A percentile compares a stretch with the other conserved stretches of the same genome.
Conservation (phyloP, 2,797 vertebrate genomes). For the Amblyopsis hoosieri region DNA sequence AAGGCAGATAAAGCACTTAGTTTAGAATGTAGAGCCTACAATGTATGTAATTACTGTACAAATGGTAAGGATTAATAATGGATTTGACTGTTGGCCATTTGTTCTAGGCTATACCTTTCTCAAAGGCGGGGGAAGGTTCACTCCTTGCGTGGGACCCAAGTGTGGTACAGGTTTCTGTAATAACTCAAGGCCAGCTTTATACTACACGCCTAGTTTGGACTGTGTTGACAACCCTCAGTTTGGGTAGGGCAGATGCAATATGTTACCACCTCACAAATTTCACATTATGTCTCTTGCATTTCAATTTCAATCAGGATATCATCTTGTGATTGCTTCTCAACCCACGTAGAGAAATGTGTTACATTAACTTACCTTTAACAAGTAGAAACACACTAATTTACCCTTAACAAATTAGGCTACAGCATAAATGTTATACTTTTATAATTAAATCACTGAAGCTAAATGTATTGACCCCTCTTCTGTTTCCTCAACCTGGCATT, state of each 20-base stretch:
- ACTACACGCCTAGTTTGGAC: conserved; percentile 55
- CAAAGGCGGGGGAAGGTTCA: conserved; percentile 21
- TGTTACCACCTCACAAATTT: too few species aligned
- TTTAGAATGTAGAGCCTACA: too few species aligned
- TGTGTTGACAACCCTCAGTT: conserved; percentile 53
- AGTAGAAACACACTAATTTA: too few species aligned
- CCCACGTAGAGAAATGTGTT: too few species aligned
- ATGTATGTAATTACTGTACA: not conserved
- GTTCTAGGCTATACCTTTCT: not conserved
- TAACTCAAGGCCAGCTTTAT: conserved; percentile 55
- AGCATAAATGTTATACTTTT: too few species aligned
- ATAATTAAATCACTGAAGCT: too few species aligned
- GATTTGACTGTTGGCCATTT: not conserved
- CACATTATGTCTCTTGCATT: too few species aligned
- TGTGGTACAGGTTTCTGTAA: conserved; percentile 43
- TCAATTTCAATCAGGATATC: too few species aligned
- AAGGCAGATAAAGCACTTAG: too few species aligned
- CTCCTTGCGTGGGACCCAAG: conserved; percentile 26
- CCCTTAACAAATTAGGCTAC: too few species aligned
- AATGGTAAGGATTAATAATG: conserved; percentile 3
- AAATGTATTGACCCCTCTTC: not conserved
- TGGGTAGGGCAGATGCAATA: conserved; percentile 38
- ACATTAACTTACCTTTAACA: too few species aligned
- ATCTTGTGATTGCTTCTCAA: too few species aligned
- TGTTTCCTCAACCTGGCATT: not conserved